These are phyloP conservation scores for Cephalopholis sonnerati DNA, from an alignment of 2,113 vertebrate genomes.

Conservation along the genomic window DNA sequence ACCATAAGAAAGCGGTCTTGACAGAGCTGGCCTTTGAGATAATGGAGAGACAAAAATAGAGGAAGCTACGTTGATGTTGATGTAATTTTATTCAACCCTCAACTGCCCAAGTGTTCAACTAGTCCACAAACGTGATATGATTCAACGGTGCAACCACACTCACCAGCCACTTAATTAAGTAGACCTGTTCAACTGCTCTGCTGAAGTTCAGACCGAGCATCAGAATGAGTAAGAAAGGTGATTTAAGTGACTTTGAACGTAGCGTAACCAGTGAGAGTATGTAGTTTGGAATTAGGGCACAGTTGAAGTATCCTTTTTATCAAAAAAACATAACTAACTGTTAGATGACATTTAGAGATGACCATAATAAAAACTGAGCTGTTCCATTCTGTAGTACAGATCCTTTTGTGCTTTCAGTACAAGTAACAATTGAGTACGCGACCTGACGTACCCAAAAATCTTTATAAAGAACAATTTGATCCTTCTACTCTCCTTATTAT, in stretches of 20 bases:
- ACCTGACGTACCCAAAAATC: not conserved
- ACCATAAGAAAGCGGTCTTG: not conserved
- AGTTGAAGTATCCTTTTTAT: not conserved
- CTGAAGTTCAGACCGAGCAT: too few species aligned
- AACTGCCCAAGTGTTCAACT: not conserved
- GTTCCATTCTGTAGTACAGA: not conserved
- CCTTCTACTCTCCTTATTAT: not conserved
- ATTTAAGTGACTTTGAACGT: too few species aligned
- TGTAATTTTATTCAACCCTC: too few species aligned
- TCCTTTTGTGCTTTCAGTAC: not conserved
- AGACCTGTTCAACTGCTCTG: too few species aligned
- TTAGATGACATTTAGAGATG: not conserved
- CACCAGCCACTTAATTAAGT: too few species aligned
- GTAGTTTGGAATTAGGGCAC: not conserved
- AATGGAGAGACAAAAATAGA: too few species aligned
- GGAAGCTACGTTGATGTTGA: too few species aligned
- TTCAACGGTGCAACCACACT: too few species aligned
- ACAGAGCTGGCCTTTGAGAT: too few species aligned
- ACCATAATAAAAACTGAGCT: not conserved
- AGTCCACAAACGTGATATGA: not conserved
- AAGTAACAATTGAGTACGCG: not conserved
- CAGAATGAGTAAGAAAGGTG: too few species aligned
- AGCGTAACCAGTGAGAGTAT: too few species aligned
- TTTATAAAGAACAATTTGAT: not conserved
- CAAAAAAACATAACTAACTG: not conserved